Conservation (phyloP, 2,797 vertebrate species). For the Kryptopterus vitreolus region DNA sequence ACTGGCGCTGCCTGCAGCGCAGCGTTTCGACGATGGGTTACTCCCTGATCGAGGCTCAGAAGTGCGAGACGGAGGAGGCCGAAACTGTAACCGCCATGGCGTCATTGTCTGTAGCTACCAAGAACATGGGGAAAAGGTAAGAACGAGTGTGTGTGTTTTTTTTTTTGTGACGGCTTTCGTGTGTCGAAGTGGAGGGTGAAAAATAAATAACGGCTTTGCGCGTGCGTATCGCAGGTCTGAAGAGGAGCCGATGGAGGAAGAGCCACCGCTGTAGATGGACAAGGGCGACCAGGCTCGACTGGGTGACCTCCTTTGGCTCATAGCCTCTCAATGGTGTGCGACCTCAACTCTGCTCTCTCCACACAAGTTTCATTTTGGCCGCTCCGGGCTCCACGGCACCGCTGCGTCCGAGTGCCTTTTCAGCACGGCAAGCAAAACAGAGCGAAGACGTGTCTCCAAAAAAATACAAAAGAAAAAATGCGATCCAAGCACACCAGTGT, state of each 20-base stretch:
- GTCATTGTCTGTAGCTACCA: conserved; percentile 90
- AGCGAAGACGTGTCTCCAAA: conserved; percentile 59
- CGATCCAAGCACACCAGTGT: conserved; percentile 41
- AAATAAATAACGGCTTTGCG: conserved; percentile 25
- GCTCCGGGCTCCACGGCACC: conserved; percentile 42
- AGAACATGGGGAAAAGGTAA: conserved; percentile 88
- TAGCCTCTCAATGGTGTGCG: conserved; percentile 69
- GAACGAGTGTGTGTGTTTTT: too few species aligned
- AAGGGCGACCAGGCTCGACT: conserved; percentile 28
- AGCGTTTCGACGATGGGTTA: conserved; percentile 79
- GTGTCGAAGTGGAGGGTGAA: too few species aligned
- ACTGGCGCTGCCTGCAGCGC: conserved; percentile 89
- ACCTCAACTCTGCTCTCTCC: conserved; percentile 78
- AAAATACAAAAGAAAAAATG: conserved; percentile 34
- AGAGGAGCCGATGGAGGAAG: conserved; percentile 97
- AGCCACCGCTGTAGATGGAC: conserved; percentile 87
- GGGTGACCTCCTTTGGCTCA: conserved; percentile 65
- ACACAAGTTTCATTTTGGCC: conserved; percentile 68
- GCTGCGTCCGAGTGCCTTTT: conserved; percentile 42
- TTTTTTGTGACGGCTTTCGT: too few species aligned
- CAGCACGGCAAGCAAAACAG: conserved; percentile 55
- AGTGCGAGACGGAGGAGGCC: conserved; percentile 87
- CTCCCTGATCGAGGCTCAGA: conserved; percentile 88
- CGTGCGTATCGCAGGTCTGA: conserved; percentile 74
- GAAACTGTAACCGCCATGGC: conserved; percentile 97